Evolutionary conservation across 2,113 vertebrate genomes (phyloP), one percentile per base, ranked within the genome.

Genomic region (Galbula dea): DNA sequence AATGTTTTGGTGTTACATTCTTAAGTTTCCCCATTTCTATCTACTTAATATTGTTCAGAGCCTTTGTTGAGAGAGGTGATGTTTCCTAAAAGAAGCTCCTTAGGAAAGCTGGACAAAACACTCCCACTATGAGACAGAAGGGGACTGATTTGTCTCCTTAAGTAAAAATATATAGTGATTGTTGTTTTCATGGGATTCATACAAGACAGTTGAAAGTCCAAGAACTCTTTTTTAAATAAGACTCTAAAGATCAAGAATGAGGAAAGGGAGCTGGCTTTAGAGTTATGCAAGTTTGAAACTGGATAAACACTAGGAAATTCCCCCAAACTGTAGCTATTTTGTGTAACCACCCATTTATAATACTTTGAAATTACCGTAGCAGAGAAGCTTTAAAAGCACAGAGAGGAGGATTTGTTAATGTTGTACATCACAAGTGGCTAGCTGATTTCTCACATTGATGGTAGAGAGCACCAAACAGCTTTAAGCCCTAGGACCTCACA

Each of bases 381-480:
- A 88, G 32, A 76, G 34, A 7, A 15, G 3, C 43, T 91, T 77
- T n/a, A 77, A 87, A 86, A 86, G 43, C 48, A 73, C 12, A 36
- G 46, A 62, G 37, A 75, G 27, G n/a, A 81, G 30, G 45, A 57
- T 48, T 54, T 58, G 11, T 36, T 83, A 84, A 21, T 26, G 22
- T 39, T 1, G 0, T 48, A 48, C 14, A 45, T 46, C 7, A 4
- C 0, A 3, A 22, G 15, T 46, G 32, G 26, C 52, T 48, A 48
- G 66, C 32, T 63, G 7, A 74, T 75, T 82, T 26, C 37, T 93
- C 58, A 14, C 0, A 0, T 5, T 46, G 3, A 32, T 58, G n/a
- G 23, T 15, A 73, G 39, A 13, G n/a, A 67, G 46, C 6, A 72
- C 46, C 45, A 65, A 77, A 68, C 2, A 48, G 19, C 15, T 77